Evolutionary conservation across 2,797 vertebrate genomes (phyloP).

Genomic region (Ctenochaetus hawaiiensis): DNA sequence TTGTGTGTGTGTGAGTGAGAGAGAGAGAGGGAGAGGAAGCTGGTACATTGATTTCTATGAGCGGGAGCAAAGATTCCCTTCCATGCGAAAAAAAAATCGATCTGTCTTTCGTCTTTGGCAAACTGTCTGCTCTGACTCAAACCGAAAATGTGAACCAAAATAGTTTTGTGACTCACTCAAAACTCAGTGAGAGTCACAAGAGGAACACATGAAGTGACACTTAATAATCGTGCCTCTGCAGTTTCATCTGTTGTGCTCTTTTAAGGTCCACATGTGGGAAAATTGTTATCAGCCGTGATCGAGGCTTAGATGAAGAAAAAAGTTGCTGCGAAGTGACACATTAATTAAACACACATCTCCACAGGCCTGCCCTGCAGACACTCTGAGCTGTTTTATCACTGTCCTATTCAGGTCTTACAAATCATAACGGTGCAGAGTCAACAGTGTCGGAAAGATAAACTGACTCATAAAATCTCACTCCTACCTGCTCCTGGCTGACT

Average conservation of each 20-base stretch:
- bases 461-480: constrained; percentile 63
- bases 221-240: constrained; percentile 38
- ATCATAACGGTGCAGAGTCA: constrained; percentile 59
- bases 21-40: constrained; percentile 32
- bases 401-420: constrained; percentile 50
- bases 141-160: constrained; percentile 57
- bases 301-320: constrained; percentile 11
- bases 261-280: constrained; percentile 30
- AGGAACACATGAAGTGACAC: constrained; percentile 38
- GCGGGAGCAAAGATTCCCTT: constrained; percentile 54
- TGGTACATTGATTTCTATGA: constrained; percentile 63
- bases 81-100: constrained; percentile 64
- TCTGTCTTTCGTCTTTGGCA: constrained; percentile 42
- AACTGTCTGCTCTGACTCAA: constrained; percentile 43
- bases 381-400: constrained; percentile 40
- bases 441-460: constrained; percentile 61
- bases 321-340: constrained; percentile 34
- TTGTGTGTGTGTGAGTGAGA: constrained; percentile 3
- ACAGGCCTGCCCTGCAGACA: constrained; percentile 34
- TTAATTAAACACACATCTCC: constrained; percentile 61
- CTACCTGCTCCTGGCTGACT: constrained; percentile 48
- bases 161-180: constrained; percentile 51
- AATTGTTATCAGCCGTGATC: constrained; percentile 15
- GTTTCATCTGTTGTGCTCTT: constrained; percentile 45
- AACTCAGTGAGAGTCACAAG: constrained; percentile 24